Base-by-base conservation (phyloP, 2,888 invertebrate species). In the Subacronicta megacephala region DNA sequence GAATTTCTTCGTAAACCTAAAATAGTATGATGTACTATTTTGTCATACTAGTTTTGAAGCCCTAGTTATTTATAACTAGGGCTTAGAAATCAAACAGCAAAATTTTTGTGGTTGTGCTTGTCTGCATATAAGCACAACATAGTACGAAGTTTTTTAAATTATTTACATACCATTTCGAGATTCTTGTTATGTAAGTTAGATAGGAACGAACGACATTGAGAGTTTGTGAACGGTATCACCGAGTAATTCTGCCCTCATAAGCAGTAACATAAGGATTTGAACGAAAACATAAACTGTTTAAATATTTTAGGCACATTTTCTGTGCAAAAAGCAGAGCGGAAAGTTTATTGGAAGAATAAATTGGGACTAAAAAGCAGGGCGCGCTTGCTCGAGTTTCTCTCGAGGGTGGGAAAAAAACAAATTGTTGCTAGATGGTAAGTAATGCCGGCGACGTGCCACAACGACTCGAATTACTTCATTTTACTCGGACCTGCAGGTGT, bases 311-410 rank as follows among this genome's bases (percentile, higher is more conserved):
- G 78, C 85, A 82, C 83, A 89, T 86, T 88, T 84, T 80, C 82
- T 78, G 83, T 85, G 84, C 81, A 83, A 88, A 81, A 89, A 89
- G 88, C 87, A 89, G 84, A 84, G 84, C 85, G 85, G 78, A 83
- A 90, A 90, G 85, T 92, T 90, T 90, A 90, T 91, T 90, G 87
- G 87, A 78, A 85, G 86, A 87, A 91, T 90, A 91, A 92, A 92
- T 90, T 90, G 90, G 80, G 89, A 90, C 90, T 88, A 90, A 91
- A 90, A 91, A 90, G 90, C 89, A 87, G 82, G 83, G 84, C 82
- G 83, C 85, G 85, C 82, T 84, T 75, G 82, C 83, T 87, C 81
- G 87, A 89, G 85, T 85, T 89, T 89, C 83, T 87, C 81, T 84
- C 77, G 85, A 83, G 88, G 87, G 85, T 79, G 85, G 84, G 84